Base-by-base conservation (phyloP, 2,797 vertebrate genomes). In the Okamejei kenojei region DNA sequence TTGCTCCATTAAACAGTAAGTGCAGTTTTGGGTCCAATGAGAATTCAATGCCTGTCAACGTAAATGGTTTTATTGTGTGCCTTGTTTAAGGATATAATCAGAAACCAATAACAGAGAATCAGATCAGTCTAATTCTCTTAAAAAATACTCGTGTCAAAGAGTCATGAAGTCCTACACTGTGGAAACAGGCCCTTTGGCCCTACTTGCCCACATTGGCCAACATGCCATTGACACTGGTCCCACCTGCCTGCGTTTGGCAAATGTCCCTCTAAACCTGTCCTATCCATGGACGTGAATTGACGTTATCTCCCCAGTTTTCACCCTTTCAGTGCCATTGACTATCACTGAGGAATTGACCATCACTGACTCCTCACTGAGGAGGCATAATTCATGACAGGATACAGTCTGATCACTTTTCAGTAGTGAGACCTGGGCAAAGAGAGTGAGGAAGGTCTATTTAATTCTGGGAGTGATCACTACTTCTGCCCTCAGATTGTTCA, bases 11-110 rank as follows among this genome's bases (percentile, higher is more conserved):
- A 35, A 65, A 88, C 65, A 68, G 23, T 88, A 29, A 88, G 68
- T 19, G 63, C 19, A 65, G 15, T 88, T 88, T 88, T 88, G 84
- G 63, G 35, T 88, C 61, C 84, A 68, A 68, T n/a, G n/a, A 88
- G 63, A 7, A 88, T 35, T 68, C 63, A 7, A 7, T 68, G n/a
- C 61, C 17, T 21, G 7, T 35, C 32, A 17, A 15, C 32, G 21
- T 61, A 54, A 84, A 61, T 1, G 1, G 29, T 86, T 63, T 65
- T 63, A 29, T 32, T 61, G 17, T 73, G 71, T 21, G 17, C 8
- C 82, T 63, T 88, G 84, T 35, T 88, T 88, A 32, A 88, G 82
- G 1, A 86, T 63, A 17, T 86, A 1, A 32, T 17, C 15, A 86
- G n/a, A 35, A 68, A 26, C 2, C 17, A 88, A 35, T 35, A 88